These are phyloP conservation scores for Macropodus opercularis DNA, from an alignment of 2,797 vertebrate genomes.

Conservation along the genomic window DNA sequence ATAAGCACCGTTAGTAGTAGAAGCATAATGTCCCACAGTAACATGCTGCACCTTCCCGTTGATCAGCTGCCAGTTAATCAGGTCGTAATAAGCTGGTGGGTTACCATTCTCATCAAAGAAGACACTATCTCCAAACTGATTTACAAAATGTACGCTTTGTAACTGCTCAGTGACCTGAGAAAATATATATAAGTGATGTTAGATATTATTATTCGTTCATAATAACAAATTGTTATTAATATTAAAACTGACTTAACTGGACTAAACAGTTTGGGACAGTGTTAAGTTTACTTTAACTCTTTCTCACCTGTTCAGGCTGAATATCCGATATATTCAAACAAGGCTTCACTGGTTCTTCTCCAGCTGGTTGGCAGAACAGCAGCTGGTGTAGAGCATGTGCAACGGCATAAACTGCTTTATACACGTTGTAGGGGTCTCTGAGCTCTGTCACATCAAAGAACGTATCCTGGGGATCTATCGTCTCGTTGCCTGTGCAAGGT, in stretches of 20 bases:
- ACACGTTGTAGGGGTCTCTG: slow-evolving; percentile 82
- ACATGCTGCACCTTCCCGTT: slow-evolving; percentile 78
- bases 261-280: no score
- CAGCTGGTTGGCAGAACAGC: slow-evolving; percentile 65
- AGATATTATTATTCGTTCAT: no score
- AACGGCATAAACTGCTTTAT: slow-evolving; percentile 82
- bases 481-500: slow-evolving; percentile 74
- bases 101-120: slow-evolving; percentile 81
- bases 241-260: no score
- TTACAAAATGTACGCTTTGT: slow-evolving; percentile 72
- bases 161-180: slow-evolving; percentile 72
- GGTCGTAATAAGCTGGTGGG: slow-evolving; percentile 77
- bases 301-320: slow-evolving; percentile 67
- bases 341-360: slow-evolving; percentile 6
- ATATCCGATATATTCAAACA: slow-evolving; percentile 73
- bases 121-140: slow-evolving; percentile 72
- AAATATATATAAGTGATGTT: not conserved
- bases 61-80: slow-evolving; percentile 83
- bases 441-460: slow-evolving; percentile 82
- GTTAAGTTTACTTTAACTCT: no score
- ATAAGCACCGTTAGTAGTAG: slow-evolving; percentile 48
- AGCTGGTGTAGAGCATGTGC: slow-evolving; percentile 79
- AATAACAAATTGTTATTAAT: no score
- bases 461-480: slow-evolving; percentile 55
- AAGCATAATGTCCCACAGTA: slow-evolving; percentile 73